Conservation (phyloP, 2,113 vertebrate species). For the Anseranas semipalmata region DNA sequence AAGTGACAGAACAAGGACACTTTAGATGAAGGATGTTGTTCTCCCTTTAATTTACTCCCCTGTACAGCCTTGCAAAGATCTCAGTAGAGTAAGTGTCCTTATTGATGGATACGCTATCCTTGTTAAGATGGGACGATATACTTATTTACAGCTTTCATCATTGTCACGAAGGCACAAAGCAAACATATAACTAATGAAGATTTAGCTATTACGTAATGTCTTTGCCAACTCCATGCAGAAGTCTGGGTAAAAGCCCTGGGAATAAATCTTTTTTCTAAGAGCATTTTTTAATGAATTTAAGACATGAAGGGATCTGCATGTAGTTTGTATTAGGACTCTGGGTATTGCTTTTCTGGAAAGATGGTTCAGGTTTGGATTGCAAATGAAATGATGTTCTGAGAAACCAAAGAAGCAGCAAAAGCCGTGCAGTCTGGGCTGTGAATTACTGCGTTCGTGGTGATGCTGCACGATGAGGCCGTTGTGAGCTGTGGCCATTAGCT, state of each 20-base stretch:
- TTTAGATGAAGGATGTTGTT: conserved; percentile 57
- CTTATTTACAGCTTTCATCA: conserved; percentile 65
- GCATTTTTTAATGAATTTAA: neutral
- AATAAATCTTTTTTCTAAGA: conserved; percentile 16
- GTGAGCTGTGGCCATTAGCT: neutral
- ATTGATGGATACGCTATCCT: conserved; percentile 61
- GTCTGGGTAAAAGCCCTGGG: neutral
- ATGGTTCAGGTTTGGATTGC: neutral
- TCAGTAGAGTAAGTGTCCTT: conserved; percentile 54
- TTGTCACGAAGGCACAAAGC: conserved; percentile 52
- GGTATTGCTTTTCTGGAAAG: neutral
- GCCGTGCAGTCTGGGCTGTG: neutral
- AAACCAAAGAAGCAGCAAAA: neutral
- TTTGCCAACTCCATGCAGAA: neutral
- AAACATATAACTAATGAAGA: conserved; percentile 64
- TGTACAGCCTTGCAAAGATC: conserved; percentile 57
- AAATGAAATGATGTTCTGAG: neutral
- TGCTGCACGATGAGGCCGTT: fast-evolving
- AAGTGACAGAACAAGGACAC: conserved; percentile 67
- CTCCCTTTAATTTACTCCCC: conserved; percentile 62
- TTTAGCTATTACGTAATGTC: conserved; percentile 39
- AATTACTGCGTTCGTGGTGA: fast-evolving
- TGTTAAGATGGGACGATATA: conserved; percentile 53
- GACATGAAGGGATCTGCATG: neutral
- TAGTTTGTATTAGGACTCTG: neutral